A percentile compares a stretch with the other conserved stretches of the same genome.
phyloP scores from a whole-genome alignment of 2,113 vertebrate genomes.

The Rhinoptilus africanus region DNA sequence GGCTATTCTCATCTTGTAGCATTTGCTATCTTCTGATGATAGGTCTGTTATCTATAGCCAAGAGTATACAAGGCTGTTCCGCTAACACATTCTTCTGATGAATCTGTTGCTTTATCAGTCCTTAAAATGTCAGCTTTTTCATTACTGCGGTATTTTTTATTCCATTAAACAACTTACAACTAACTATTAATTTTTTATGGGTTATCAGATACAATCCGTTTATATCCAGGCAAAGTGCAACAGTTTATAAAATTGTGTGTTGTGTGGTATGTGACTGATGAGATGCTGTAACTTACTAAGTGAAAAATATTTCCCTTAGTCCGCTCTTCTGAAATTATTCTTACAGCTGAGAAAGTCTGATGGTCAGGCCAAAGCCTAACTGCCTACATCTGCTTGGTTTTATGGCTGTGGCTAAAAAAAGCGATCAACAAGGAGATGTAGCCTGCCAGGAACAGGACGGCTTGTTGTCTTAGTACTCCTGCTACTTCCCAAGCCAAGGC shows the following conservation, averaged over 20 bases:
- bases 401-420: background rate
- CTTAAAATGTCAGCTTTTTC: conserved; percentile 34
- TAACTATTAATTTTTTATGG: conserved; percentile 44
- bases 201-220: conserved; percentile 43
- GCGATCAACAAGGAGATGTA: background rate
- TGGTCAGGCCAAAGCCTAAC: background rate
- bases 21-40: background rate
- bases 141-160: background rate
- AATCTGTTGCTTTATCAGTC: conserved; percentile 6
- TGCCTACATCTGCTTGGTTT: background rate
- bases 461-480: background rate
- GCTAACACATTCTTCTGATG: background rate
- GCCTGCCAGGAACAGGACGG: background rate
- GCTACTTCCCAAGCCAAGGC: background rate
- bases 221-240: conserved; percentile 11
- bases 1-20: background rate
- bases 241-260: conserved; percentile 11
- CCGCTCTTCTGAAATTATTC: conserved; percentile 7
- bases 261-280: background rate
- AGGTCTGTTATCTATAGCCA: background rate
- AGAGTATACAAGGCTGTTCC: background rate
- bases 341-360: background rate
- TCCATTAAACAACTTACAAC: conserved; percentile 19
- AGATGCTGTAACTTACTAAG: background rate
- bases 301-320: conserved; percentile 14